Evolutionary conservation across 2,113 vertebrate genomes (phyloP).

Genomic region (Tetrax tetrax): DNA sequence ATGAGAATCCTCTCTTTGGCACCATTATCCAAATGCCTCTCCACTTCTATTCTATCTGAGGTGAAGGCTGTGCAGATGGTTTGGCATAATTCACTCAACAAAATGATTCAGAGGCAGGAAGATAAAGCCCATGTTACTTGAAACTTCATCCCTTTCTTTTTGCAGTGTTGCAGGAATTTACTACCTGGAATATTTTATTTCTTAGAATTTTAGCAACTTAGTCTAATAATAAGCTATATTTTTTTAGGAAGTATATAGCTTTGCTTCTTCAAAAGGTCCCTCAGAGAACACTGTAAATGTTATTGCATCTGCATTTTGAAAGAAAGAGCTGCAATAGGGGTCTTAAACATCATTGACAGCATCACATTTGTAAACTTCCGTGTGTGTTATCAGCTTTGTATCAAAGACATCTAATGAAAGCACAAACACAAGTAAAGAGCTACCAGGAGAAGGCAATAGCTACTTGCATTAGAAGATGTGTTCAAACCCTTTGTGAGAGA

Average conservation of each 20-base stretch:
- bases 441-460: background rate
- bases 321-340: constrained; percentile 6
- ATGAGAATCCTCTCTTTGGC: constrained; percentile 13
- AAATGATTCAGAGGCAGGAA: background rate
- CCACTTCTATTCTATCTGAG: background rate
- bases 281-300: background rate
- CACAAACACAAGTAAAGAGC: background rate
- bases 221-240: background rate
- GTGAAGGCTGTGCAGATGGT: background rate
- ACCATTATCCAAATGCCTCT: constrained; percentile 11
- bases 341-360: background rate
- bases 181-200: background rate
- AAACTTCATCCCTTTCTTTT: background rate
- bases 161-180: background rate
- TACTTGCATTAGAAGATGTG: background rate
- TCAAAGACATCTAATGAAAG: background rate
- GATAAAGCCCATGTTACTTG: background rate
- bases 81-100: background rate
- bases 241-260: background rate
- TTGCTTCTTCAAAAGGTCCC: background rate
- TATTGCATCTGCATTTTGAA: constrained; percentile 36
- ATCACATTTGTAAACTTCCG: background rate
- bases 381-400: background rate
- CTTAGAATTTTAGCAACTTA: background rate
- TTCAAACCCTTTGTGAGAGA: background rate